Evolutionary conservation across 2,888 invertebrate genomes (phyloP).

Genomic region (Drosophila ustulata): DNA sequence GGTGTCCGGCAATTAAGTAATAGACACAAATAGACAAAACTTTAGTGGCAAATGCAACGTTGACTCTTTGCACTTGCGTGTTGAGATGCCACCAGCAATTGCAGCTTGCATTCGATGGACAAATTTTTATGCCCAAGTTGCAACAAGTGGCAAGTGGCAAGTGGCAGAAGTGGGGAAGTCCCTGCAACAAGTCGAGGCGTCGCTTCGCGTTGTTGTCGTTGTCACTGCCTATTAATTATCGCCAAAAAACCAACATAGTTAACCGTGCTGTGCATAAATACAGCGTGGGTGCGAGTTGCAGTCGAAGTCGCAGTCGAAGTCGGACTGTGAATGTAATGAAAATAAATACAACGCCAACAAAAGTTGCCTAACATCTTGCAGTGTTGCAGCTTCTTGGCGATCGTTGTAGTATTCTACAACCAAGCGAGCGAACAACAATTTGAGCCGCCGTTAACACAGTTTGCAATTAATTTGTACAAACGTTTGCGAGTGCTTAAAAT

Average conservation of each 20-base stretch:
- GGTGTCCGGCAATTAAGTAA: slow-evolving; percentile 74
- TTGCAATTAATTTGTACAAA: slow-evolving; percentile 52
- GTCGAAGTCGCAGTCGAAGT: not conserved
- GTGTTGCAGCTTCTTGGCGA: slow-evolving; percentile 16
- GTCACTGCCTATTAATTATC: slow-evolving; percentile 74
- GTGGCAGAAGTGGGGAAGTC: not conserved
- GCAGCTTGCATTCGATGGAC: slow-evolving; percentile 47
- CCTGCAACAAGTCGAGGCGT: slow-evolving; percentile 32
- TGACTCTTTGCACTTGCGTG: slow-evolving; percentile 55
- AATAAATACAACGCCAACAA: slow-evolving; percentile 43
- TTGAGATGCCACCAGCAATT: slow-evolving; percentile 30
- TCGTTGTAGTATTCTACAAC: not conserved
- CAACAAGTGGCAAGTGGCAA: slow-evolving; percentile 39
- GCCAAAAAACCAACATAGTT: slow-evolving; percentile 42
- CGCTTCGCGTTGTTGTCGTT: slow-evolving; percentile 51
- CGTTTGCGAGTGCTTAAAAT: slow-evolving; percentile 5
- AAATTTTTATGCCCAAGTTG: slow-evolving; percentile 70
- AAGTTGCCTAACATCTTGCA: slow-evolving; percentile 26
- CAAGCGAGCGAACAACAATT: slow-evolving; percentile 3
- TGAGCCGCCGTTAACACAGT: slow-evolving; percentile 39
- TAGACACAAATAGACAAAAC: slow-evolving; percentile 64
- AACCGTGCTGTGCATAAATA: slow-evolving; percentile 19
- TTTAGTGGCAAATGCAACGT: slow-evolving; percentile 14
- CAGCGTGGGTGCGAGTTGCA: slow-evolving; percentile 52
- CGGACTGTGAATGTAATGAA: slow-evolving; percentile 34